Evolutionary conservation across 30 jellyfish, hydroid and myxozoan species (phyloP).

Genomic region (Pelagia noctiluca): DNA sequence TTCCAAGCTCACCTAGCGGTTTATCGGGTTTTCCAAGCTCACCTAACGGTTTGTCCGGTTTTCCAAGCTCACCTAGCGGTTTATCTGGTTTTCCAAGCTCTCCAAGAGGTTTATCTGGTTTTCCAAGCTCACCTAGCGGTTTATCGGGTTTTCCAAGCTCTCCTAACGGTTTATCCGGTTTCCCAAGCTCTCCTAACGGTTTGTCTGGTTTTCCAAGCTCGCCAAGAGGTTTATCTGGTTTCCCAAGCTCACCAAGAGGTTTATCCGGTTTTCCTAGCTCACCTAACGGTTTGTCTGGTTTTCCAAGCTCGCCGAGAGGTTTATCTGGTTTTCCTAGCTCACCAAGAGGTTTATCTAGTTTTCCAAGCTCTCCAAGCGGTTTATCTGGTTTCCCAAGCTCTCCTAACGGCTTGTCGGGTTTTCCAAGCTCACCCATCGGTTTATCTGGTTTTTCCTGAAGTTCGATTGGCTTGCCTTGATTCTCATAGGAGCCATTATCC

Average conservation of each 20-base stretch:
- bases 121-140: neutral
- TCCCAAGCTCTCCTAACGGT: neutral
- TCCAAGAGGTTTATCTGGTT: neutral
- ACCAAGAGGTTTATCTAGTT: neutral
- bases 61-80: neutral
- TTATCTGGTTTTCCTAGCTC: conserved; percentile 40
- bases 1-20: conserved; percentile 1
- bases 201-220: neutral
- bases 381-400: conserved; percentile 4
- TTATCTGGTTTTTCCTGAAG: conserved; percentile 12
- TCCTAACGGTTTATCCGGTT: neutral
- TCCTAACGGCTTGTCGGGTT: conserved; percentile 26
- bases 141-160: neutral
- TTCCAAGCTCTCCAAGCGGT: neutral
- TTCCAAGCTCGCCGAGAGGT: conserved; percentile 8
- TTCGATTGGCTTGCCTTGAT: conserved; percentile 22
- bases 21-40: neutral
- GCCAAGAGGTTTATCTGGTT: neutral
- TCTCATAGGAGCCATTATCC: conserved; percentile 4
- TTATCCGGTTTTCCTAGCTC: neutral
- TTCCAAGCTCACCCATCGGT: conserved; percentile 11
- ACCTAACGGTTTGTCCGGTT: neutral
- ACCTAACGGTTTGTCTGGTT: conserved; percentile 25
- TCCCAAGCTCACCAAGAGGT: neutral
- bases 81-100: neutral